These are phyloP conservation scores for Nephila pilipes DNA, from an alignment of 1,140 invertebrate genomes.

Conservation along the genomic window DNA sequence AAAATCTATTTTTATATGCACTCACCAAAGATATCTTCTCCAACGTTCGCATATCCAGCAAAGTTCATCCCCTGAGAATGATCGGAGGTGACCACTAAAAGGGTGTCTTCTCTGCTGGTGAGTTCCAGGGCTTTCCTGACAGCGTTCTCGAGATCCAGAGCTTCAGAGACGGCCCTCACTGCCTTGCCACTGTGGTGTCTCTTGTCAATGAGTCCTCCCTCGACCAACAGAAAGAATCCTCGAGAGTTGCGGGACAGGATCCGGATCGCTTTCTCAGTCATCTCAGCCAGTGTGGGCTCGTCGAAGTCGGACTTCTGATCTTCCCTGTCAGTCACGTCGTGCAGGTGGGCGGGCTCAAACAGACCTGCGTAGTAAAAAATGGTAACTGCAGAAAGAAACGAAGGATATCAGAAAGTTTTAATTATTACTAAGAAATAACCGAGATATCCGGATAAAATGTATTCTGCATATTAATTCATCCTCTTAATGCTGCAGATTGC, in stretches of 20 bases:
- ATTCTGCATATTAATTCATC: too few species aligned
- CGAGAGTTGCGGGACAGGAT: conserved; percentile 81
- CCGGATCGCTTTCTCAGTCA: conserved; percentile 82
- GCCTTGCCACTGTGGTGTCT: conserved; percentile 87
- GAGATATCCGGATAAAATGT: too few species aligned
- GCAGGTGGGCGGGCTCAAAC: conserved; percentile 81
- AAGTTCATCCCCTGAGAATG: conserved; percentile 80
- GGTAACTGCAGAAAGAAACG: background rate
- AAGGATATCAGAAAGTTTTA: too few species aligned
- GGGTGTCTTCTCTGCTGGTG: conserved; percentile 78
- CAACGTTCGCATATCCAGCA: conserved; percentile 79
- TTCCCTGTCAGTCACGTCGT: conserved; percentile 80
- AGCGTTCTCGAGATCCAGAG: conserved; percentile 78
- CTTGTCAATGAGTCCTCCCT: conserved; percentile 87
- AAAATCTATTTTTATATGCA: background rate
- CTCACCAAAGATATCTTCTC: conserved; percentile 79
- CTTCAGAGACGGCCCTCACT: conserved; percentile 79
- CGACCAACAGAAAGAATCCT: conserved; percentile 81
- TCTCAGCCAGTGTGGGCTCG: conserved; percentile 81
- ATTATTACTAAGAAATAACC: too few species aligned
- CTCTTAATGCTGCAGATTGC: too few species aligned
- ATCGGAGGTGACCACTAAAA: conserved; percentile 80
- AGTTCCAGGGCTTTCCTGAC: conserved; percentile 77
- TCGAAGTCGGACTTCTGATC: conserved; percentile 67
- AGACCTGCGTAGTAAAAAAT: conserved; percentile 78